Conservation (phyloP, 2,113 vertebrate genomes). For the Upupa epops region DNA sequence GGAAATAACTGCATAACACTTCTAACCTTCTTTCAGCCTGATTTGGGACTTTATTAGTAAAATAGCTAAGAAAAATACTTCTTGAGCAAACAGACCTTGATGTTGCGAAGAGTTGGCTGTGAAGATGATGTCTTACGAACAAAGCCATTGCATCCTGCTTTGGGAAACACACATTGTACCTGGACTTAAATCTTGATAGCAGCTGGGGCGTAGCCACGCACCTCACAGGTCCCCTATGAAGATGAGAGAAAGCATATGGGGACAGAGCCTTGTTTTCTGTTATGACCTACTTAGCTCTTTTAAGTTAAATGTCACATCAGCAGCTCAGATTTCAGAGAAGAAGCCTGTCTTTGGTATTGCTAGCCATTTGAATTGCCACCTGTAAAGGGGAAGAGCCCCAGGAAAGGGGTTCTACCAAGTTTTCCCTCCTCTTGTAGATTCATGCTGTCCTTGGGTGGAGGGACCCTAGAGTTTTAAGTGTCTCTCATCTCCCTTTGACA, state of each 20-base stretch:
- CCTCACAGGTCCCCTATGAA: neutral
- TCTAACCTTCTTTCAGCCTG: constrained; percentile 1
- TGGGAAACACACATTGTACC: neutral
- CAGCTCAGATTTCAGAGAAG: neutral
- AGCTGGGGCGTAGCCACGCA: neutral
- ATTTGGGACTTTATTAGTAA: constrained; percentile 8
- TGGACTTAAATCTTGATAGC: neutral
- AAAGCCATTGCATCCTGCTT: neutral
- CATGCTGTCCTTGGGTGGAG: neutral
- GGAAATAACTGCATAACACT: constrained; percentile 40
- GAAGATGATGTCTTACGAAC: neutral
- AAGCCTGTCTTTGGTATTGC: neutral
- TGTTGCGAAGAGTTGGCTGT: constrained; percentile 7
- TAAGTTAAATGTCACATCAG: neutral
- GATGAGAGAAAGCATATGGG: fast-evolving
- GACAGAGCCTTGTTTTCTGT: neutral
- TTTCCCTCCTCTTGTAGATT: neutral
- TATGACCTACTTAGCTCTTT: neutral
- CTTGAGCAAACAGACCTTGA: constrained; percentile 25
- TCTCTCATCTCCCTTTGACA: neutral
- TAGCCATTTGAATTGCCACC: neutral
- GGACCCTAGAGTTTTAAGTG: neutral
- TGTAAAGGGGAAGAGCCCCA: neutral
- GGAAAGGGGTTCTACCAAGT: neutral
- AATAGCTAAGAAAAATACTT: constrained; percentile 25